Percentiles rank a stretch among this genome's conserved stretches.
Conservation (phyloP, 2,888 invertebrate genomes). For the Cybosia mesomella region DNA sequence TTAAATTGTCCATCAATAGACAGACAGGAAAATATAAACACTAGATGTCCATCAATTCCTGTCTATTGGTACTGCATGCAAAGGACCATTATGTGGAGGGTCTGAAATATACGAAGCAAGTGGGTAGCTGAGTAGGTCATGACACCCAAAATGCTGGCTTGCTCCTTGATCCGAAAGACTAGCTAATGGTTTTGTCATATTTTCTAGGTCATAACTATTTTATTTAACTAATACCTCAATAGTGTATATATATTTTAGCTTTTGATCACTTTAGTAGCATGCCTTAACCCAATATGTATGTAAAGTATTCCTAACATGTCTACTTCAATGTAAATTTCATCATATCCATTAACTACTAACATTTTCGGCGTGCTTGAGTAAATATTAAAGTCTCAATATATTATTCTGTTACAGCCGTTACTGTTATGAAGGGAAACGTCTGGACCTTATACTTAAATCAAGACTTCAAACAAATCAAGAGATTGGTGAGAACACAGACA, state of each 20-base stretch:
- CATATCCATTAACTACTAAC: constrained; percentile 26
- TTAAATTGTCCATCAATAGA: neutral
- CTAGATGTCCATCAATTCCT: neutral
- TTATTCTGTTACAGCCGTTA: constrained; percentile 63
- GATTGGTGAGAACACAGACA: constrained; percentile 39
- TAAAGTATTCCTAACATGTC: constrained; percentile 3
- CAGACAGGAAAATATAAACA: neutral
- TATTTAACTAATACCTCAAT: neutral
- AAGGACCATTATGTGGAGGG: neutral
- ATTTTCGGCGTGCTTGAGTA: neutral
- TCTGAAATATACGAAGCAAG: neutral
- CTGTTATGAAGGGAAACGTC: constrained; percentile 52
- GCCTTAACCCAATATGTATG: constrained; percentile 20
- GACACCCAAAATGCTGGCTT: neutral
- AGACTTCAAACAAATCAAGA: constrained; percentile 54
- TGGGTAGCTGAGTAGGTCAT: neutral
- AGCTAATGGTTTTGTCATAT: neutral
- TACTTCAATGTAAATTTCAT: constrained; percentile 36
- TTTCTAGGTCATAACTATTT: neutral
- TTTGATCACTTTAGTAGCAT: constrained; percentile 34
- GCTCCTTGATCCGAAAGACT: neutral
- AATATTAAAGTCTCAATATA: constrained; percentile 21
- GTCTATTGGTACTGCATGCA: neutral
- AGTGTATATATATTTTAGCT: constrained; percentile 10
- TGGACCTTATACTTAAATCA: constrained; percentile 67